Base-by-base conservation (phyloP, 2,113 vertebrate species). In the Grus americana region DNA sequence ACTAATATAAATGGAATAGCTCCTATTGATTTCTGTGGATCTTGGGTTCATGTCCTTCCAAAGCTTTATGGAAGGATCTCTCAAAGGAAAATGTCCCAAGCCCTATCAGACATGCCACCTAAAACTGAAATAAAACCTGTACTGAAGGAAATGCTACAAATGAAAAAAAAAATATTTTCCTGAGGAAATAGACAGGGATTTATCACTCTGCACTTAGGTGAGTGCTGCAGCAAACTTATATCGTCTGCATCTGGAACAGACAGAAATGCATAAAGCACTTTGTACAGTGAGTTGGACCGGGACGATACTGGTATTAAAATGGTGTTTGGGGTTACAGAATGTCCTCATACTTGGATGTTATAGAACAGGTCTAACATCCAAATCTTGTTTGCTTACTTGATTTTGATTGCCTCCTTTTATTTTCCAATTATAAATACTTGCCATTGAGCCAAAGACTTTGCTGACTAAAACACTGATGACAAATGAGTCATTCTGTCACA, bases 381-480 rank as follows among this genome's bases (percentile, higher is more conserved):
- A 13, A 47, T n/a, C 4, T 15, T 81, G 90, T 88, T 72, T 93
- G 38, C 71, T 90, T 90, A 18, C 29, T 86, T 93, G 27, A 34
- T 38, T 87, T 84, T 87, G 16, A 71, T 50, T 74, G 27, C n/a
- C 4, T 71, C 23, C 20, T 75, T 90, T 78, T 86, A 50, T 89
- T 89, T 91, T 86, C 26, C 14, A 15, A 61, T 79, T 92, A 96
- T 72, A 92, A 95, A 94, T 92, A 91, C 47, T 89, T 92, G 65
- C 21, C 84, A 81, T 79, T 89, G 91, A 97, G 76, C 32, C n/a
- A 92, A 95, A 91, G 86, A 91, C 84, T 93, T 95, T 95, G 94
- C 94, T 95, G 94, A 93, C 83, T 92, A 81, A 91, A 95, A 42
- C 24, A 3, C 32, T 86, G 79, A 15, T 95, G 88, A 55, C 29